Percentiles rank a stretch among this genome's conserved stretches.
Evolutionary conservation across 2,888 invertebrate genomes (phyloP).

Genomic region (Caenorhabditis auriculariae): DNA sequence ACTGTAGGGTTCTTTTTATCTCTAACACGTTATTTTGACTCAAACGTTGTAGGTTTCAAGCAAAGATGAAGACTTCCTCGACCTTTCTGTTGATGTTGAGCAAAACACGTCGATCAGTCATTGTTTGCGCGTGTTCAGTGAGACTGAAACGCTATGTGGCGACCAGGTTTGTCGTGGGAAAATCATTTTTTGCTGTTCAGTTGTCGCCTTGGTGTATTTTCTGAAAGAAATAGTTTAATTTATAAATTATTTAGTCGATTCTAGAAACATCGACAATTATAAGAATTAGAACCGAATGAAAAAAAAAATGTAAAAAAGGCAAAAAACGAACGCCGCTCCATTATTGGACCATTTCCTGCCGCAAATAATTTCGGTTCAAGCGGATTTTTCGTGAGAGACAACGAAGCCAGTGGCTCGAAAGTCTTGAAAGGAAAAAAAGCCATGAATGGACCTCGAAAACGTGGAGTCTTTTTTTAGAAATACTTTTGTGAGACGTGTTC

Average conservation of each 20-base stretch:
- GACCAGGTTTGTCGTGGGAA: constrained; percentile 74
- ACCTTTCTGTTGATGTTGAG: constrained; percentile 97
- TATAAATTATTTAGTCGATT: constrained; percentile 1
- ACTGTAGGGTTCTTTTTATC: constrained; percentile 72
- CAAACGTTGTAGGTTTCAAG: constrained; percentile 74
- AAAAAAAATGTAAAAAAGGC: too few relatives aligned
- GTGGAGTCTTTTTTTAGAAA: constrained; percentile 29
- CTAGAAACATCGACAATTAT: background rate
- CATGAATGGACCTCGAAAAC: too few relatives aligned
- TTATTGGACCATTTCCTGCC: too few relatives aligned
- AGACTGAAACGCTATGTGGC: constrained; percentile 95
- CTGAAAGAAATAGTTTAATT: background rate
- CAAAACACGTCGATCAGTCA: constrained; percentile 99
- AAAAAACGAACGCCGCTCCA: too few relatives aligned
- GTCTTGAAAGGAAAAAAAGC: too few relatives aligned
- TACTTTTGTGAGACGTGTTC: constrained; percentile 48
- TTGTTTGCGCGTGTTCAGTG: constrained; percentile 81
- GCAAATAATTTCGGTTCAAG: too few relatives aligned
- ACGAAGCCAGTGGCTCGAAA: too few relatives aligned
- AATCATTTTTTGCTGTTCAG: background rate
- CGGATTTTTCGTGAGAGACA: too few relatives aligned
- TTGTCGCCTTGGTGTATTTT: background rate
- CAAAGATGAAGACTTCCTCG: constrained; percentile 98
- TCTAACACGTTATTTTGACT: background rate
- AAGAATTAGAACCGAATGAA: background rate